Evolutionary conservation across 2,888 invertebrate genomes (phyloP).

Genomic region (Stenoptilia bipunctidactyla): DNA sequence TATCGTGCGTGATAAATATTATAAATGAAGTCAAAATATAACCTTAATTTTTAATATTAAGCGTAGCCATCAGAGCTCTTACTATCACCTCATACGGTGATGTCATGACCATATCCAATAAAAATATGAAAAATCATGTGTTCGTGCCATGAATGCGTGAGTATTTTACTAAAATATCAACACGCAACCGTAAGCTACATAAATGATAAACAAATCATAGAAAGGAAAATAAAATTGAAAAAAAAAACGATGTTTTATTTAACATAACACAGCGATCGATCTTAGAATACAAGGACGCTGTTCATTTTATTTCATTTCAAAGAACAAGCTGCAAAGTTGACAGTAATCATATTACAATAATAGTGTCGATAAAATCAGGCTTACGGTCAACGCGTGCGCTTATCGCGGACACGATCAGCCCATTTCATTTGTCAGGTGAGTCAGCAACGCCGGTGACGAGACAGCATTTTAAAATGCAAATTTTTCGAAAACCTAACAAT

Average conservation of each 20-base stretch:
- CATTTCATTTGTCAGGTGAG: slow-evolving; percentile 67
- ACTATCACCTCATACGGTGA: slow-evolving; percentile 47
- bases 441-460: slow-evolving; percentile 67
- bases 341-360: slow-evolving; percentile 65
- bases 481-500: slow-evolving; percentile 65
- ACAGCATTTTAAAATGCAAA: slow-evolving; percentile 67
- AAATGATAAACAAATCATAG: slow-evolving; percentile 30
- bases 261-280: too few relatives aligned
- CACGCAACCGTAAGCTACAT: slow-evolving; percentile 43
- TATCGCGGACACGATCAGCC: slow-evolving; percentile 59
- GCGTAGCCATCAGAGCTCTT: slow-evolving; percentile 42
- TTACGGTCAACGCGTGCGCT: slow-evolving; percentile 63
- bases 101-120: slow-evolving; percentile 64
- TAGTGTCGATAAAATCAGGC: slow-evolving; percentile 43
- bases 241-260: too few relatives aligned
- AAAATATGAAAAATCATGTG: slow-evolving; percentile 57
- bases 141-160: slow-evolving; percentile 49
- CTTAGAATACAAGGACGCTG: slow-evolving; percentile 8
- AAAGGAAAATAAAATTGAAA: slow-evolving; percentile 21
- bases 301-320: slow-evolving; percentile 20
- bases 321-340: slow-evolving; percentile 45
- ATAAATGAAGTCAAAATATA: slow-evolving; percentile 40
- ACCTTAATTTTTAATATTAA: slow-evolving; percentile 45
- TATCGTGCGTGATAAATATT: slow-evolving; percentile 28
- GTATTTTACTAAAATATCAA: slow-evolving; percentile 38